Evolutionary conservation across 1,140 invertebrate species (phyloP), one percentile per base, ranked within the genome.

Genomic region (Penaeus vannamei): DNA sequence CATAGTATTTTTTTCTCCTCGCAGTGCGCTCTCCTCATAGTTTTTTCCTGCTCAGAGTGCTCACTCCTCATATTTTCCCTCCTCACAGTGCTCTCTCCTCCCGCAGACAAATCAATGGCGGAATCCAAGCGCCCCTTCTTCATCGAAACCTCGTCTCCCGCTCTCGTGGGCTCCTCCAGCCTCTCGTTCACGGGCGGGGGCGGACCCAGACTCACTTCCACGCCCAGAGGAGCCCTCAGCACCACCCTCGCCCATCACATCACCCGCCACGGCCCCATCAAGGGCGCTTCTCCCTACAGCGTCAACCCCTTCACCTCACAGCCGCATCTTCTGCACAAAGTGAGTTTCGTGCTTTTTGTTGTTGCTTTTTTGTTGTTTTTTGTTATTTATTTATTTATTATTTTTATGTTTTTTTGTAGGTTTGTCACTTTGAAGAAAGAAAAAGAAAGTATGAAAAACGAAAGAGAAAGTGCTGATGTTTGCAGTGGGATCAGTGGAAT

Each of bases 221-320:
- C 86, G 5, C 85, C 89, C 29, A n/a, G 85, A 59, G 29, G 87
- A 23, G 61, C 85, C 69, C 81, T 85, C 66, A 53, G 77, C 72
- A 85, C 86, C 42, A 85, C 89, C 64, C 72, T 87, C 36, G 88
- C 81, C 53, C 85, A 89, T 84, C 82, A 90, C 76, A 53, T 90
- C 29, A n/a, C 79, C 32, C 60, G 84, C 53, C 86, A 86, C 53
- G 32, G 79, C n/a, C 61, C 84, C 80, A 66, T 22, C 61, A 29
- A 46, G 14, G 85, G 29, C 20, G 85, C 84, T 1, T 90, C 87
- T 14, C 91, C 91, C 17, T 91, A 91, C 85, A 91, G 91, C 76
- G 91, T 91, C 59, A 91, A 91, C 26, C 89, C 85, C 29, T 91
- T 91, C 66, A 91, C 91, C 42, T 91, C 91, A 7, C 91, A 91